These are phyloP conservation scores for Oncorhynchus masou DNA, from an alignment of 2,113 vertebrate genomes.

Conservation along the genomic window DNA sequence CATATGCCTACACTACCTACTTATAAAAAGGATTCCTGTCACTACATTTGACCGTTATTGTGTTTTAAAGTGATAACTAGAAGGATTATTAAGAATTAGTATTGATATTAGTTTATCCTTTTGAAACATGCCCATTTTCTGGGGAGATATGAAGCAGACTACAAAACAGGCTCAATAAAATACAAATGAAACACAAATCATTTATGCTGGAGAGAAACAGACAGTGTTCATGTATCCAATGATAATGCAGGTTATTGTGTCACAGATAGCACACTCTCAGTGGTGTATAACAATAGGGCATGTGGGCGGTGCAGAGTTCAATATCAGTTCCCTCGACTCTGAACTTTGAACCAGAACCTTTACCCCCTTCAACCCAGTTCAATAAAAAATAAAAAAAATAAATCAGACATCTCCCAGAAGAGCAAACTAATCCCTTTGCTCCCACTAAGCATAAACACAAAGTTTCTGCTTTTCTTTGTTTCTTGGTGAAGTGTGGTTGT, in stretches of 20 bases:
- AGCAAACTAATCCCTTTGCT: conserved; percentile 5
- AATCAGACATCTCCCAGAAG: conserved; percentile 9
- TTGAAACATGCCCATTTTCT: conserved; percentile 7
- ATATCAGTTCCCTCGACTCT: background rate
- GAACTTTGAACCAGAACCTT: background rate
- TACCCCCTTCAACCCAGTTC: background rate
- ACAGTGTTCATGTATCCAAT: background rate
- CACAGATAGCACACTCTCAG: background rate
- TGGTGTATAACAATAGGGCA: background rate
- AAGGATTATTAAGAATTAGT: conserved; percentile 29
- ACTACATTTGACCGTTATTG: conserved; percentile 1
- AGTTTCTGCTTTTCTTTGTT: conserved; percentile 8
- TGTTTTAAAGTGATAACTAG: conserved; percentile 25
- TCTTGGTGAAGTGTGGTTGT: conserved; percentile 1
- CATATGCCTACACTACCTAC: conserved; percentile 19
- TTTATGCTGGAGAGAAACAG: background rate
- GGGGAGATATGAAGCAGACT: conserved; percentile 2
- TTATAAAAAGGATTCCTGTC: conserved; percentile 17
- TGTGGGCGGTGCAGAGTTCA: background rate
- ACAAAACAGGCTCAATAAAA: background rate
- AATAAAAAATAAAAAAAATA: conserved; percentile 2
- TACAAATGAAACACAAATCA: background rate
- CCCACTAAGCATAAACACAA: conserved; percentile 2
- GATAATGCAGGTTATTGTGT: background rate
- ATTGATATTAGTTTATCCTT: conserved; percentile 12